phyloP scores from a whole-genome alignment of 1,140 invertebrate species.

The Wasmannia auropunctata region DNA sequence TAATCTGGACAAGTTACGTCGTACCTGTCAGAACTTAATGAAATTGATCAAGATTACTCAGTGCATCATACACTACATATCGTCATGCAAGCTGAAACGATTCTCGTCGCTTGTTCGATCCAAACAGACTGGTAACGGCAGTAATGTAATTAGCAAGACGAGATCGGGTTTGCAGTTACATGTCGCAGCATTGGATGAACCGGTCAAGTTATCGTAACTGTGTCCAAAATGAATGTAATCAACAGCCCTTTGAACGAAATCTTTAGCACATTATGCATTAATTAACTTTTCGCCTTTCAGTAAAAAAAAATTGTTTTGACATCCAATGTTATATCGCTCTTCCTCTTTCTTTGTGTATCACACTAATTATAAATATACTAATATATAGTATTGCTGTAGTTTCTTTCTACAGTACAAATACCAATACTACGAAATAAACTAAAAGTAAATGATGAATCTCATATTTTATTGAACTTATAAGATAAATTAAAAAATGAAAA shows the following conservation, averaged over 20 bases:
- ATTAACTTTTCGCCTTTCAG: neutral
- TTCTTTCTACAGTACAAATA: neutral
- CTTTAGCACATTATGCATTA: conserved; percentile 32
- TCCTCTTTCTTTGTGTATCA: neutral
- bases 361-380: neutral
- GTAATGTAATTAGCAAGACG: conserved; percentile 66
- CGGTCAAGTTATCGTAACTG: conserved; percentile 68
- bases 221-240: conserved; percentile 75
- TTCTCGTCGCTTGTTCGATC: conserved; percentile 48
- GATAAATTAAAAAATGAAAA: neutral
- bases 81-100: conserved; percentile 33
- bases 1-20: conserved; percentile 23
- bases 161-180: conserved; percentile 72
- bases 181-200: conserved; percentile 65
- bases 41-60: conserved; percentile 39
- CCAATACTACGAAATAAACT: neutral
- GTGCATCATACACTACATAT: conserved; percentile 19
- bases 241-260: conserved; percentile 68
- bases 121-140: conserved; percentile 48
- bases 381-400: neutral
- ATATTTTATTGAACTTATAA: neutral
- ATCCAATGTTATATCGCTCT: neutral
- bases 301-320: neutral
- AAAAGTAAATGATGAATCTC: neutral
- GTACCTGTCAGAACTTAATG: conserved; percentile 29